Evolutionary conservation across 92 coral and sea anemone species (phyloP).

Genomic region (Phenganax marumi): DNA sequence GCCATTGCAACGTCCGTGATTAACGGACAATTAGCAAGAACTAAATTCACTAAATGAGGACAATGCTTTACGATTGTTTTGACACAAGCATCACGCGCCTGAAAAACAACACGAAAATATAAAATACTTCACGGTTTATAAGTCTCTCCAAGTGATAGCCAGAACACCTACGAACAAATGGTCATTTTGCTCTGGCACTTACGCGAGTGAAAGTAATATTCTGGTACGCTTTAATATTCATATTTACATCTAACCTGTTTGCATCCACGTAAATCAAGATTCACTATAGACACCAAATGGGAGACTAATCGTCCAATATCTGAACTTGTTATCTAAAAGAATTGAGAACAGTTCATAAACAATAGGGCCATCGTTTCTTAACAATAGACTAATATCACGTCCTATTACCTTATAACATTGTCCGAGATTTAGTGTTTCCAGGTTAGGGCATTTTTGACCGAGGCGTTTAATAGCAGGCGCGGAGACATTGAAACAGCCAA

Average conservation of each 20-base stretch:
- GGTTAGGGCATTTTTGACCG: slow-evolving; percentile 72
- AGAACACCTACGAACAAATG: background rate
- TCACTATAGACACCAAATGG: slow-evolving; percentile 75
- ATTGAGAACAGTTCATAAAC: background rate
- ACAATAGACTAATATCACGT: background rate
- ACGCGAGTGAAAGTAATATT: too few species aligned
- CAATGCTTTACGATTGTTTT: slow-evolving; percentile 93
- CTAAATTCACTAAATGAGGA: slow-evolving; percentile 80
- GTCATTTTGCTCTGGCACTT: background rate
- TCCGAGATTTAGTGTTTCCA: slow-evolving; percentile 89
- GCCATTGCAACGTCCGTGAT: slow-evolving; percentile 80
- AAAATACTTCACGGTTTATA: background rate
- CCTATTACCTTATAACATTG: slow-evolving; percentile 86
- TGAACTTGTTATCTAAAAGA: slow-evolving; percentile 76
- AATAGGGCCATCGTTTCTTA: background rate
- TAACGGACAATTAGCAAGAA: slow-evolving; percentile 86
- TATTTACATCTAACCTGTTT: slow-evolving; percentile 65
- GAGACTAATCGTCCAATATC: slow-evolving; percentile 92
- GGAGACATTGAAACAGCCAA: slow-evolving; percentile 96
- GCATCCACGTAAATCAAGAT: slow-evolving; percentile 95
- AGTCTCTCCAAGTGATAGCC: background rate
- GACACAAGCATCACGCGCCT: slow-evolving; percentile 95
- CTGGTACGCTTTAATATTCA: too few species aligned
- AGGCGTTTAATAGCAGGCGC: slow-evolving; percentile 69
- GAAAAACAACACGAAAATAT: background rate